phyloP scores from a whole-genome alignment of 2,113 vertebrate species.

The Castor canadensis region DNA sequence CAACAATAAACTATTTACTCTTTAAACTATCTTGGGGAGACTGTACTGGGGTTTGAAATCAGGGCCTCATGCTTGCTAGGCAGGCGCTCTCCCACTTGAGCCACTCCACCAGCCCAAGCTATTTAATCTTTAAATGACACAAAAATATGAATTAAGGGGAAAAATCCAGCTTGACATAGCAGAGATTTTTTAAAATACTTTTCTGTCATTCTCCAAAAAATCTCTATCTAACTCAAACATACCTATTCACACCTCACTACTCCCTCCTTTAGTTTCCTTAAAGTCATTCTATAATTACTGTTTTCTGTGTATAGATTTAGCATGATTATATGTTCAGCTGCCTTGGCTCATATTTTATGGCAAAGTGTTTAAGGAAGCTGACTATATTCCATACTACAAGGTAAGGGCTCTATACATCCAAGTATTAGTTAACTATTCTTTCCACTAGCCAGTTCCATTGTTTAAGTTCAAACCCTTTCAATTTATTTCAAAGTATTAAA shows the following conservation, averaged over 20 bases:
- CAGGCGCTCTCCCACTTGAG: too few relatives aligned
- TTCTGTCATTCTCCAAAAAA: conserved; percentile 15
- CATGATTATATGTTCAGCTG: conserved; percentile 41
- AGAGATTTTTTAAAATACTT: conserved; percentile 23
- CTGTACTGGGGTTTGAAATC: too few relatives aligned
- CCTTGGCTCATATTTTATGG: neutral
- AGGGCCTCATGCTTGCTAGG: too few relatives aligned
- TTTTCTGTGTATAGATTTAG: conserved; percentile 53
- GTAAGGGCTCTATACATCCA: neutral
- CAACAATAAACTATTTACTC: conserved; percentile 31
- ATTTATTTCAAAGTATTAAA: conserved; percentile 34
- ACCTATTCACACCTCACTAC: neutral
- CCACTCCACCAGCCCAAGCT: too few relatives aligned
- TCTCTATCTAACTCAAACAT: neutral
- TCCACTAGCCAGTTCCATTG: neutral
- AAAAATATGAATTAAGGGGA: neutral
- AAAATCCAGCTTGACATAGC: neutral
- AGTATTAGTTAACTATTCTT: neutral
- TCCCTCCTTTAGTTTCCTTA: neutral
- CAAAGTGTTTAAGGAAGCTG: neutral
- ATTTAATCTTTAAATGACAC: conserved; percentile 49
- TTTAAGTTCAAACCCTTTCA: conserved; percentile 17
- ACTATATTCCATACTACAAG: neutral
- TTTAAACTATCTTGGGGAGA: too few relatives aligned
- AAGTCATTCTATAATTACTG: conserved; percentile 30